Base-by-base conservation (phyloP, 1,140 invertebrate genomes). In the Hypsibius dujardini region DNA sequence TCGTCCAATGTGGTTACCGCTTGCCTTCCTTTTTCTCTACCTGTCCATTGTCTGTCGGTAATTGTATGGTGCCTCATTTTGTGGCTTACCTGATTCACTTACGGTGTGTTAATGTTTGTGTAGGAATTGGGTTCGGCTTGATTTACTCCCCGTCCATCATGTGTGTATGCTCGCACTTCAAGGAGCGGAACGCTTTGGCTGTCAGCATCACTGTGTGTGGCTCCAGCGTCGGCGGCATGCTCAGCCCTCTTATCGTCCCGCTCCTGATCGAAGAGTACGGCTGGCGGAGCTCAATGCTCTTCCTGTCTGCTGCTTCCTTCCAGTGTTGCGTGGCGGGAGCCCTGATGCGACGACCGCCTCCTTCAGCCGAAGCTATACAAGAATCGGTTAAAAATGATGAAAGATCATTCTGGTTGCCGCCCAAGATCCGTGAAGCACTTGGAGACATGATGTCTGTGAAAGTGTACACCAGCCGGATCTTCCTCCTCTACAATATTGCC, bases 131-230 rank as follows among this genome's bases (percentile, higher is more conserved):
- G 15, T 97, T 98, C 78, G 94, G 94, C 70, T 85, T 98, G 80
- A 95, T 98, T 77, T 98, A 98, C 80, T 83, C 98, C 28, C 95
- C 95, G 0, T 92, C 94, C 0, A 94, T 98, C 59, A 93, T 98
- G 7, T 91, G 90, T 69, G 95, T 98, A 28, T 92, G 94, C 47
- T 96, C 95, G 80, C 98, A 98, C 82, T 98, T 98, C 80, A 94
- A 98, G 79, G 90, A 90, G 7, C 92, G 93, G 76, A 83, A 95
- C 73, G 96, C 94, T 1, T 79, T 98, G 71, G 95, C 95, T n/a
- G 98, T 94, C 0, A 95, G 95, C 7, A 94, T 98, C 50, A 92
- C 94, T 0, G 94, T 98, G 1, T 95, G 93, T 76, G 93, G 93
- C 40, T 94, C 90, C 0, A 92, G 93, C 28, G 86, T 92, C 72